A percentile compares a stretch with the other conserved stretches of the same genome.
Evolutionary conservation across 2,113 vertebrate species (phyloP).

Genomic region (Microcebus ravelobensis): DNA sequence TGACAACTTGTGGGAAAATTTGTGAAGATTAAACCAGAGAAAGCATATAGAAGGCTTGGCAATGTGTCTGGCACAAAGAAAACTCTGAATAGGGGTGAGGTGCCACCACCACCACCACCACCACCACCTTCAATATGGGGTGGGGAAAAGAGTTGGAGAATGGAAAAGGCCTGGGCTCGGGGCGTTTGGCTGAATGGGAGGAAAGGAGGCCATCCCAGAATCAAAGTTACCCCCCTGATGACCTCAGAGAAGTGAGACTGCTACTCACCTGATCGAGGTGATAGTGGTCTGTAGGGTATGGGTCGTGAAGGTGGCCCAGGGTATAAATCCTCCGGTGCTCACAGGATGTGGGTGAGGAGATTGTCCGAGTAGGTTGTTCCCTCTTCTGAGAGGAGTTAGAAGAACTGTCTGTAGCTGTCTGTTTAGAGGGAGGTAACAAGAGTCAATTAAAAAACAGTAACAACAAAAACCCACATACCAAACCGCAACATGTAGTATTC

Average conservation of each 20-base stretch:
- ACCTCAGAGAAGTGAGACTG: not conserved
- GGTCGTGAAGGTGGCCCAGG: slow-evolving; percentile 91
- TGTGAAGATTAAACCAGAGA: not conserved
- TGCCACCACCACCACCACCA: not conserved
- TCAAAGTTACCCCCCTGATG: rapidly evolving
- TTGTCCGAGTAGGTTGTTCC: slow-evolving; percentile 88
- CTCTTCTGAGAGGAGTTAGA: slow-evolving; percentile 91
- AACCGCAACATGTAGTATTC: not conserved
- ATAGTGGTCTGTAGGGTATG: slow-evolving; percentile 93
- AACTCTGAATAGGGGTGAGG: not conserved
- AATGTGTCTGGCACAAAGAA: not conserved
- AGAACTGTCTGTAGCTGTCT: slow-evolving; percentile 91
- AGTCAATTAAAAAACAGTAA: not conserved
- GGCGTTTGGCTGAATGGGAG: not conserved
- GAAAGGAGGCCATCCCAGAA: not conserved
- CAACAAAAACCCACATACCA: not conserved
- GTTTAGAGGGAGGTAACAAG: slow-evolving; percentile 61
- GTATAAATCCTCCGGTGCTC: slow-evolving; percentile 93
- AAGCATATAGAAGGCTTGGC: not conserved
- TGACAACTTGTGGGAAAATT: not conserved
- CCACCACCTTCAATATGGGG: rapidly evolving
- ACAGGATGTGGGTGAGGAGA: slow-evolving; percentile 92
- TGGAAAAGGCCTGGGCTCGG: too few relatives aligned
- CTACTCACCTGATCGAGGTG: slow-evolving; percentile 93
- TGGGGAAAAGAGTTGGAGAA: not conserved